phyloP scores from a whole-genome alignment of 2,113 vertebrate genomes.

The Diadophis punctatus region DNA sequence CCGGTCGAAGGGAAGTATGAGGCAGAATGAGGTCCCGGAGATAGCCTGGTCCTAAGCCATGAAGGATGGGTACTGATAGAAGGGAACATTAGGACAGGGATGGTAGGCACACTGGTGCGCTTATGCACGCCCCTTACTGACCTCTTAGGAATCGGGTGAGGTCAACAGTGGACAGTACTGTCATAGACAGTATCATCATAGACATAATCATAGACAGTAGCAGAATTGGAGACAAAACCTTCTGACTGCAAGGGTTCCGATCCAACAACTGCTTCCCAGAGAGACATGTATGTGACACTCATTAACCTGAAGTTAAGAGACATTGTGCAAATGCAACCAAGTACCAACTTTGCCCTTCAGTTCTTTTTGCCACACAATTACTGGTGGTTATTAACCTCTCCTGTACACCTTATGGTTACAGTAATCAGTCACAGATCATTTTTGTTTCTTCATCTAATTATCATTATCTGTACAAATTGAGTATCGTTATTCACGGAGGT shows the following conservation, averaged over 20 bases:
- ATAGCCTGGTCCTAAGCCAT: no score
- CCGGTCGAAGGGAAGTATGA: no score
- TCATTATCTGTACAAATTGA: not conserved
- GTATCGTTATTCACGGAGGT: constrained; percentile 3
- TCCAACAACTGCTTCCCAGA: constrained; percentile 15
- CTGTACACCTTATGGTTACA: constrained; percentile 20
- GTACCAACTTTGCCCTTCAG: not conserved
- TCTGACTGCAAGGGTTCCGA: not conserved
- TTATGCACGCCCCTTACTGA: no score
- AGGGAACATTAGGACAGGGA: no score
- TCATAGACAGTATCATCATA: no score
- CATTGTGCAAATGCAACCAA: not conserved
- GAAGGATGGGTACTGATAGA: no score
- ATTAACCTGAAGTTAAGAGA: constrained; percentile 1
- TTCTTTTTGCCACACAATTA: constrained; percentile 16
- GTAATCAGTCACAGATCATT: constrained; percentile 19
- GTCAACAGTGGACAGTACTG: no score
- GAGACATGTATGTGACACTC: not conserved
- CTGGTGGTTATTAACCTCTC: constrained; percentile 37
- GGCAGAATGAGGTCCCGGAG: no score
- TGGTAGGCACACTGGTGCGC: no score
- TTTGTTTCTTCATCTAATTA: constrained; percentile 10
- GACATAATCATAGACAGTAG: not conserved
- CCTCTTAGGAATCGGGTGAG: no score
- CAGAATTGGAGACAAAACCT: constrained; percentile 23